Conservation (phyloP, 2,888 invertebrate genomes). For the Drosophila histrio region DNA sequence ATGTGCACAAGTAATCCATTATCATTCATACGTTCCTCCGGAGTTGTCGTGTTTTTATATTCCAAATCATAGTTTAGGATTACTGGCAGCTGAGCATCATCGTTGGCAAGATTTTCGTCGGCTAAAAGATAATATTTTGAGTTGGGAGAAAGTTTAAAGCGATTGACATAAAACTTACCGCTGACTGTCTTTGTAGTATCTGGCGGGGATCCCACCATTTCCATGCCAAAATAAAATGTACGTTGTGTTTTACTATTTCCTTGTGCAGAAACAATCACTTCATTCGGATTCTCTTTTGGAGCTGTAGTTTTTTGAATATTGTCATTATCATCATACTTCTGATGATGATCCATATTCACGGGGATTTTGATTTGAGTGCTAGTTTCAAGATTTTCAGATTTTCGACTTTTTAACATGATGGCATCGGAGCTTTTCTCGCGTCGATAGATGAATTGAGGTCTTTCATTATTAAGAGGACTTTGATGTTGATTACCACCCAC, state of each 20-base stretch:
- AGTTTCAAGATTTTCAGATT: slow-evolving; percentile 20
- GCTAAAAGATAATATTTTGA: neutral
- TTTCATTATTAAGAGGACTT: slow-evolving; percentile 1
- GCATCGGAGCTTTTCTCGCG: slow-evolving; percentile 76
- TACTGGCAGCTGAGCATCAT: slow-evolving; percentile 5
- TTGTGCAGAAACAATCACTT: slow-evolving; percentile 1
- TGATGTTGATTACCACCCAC: slow-evolving; percentile 23
- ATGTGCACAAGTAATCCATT: slow-evolving; percentile 90
- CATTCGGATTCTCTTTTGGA: slow-evolving; percentile 21
- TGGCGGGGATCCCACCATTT: slow-evolving; percentile 85
- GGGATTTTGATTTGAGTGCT: neutral
- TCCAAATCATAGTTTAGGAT: slow-evolving; percentile 86
- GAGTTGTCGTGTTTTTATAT: slow-evolving; percentile 84
- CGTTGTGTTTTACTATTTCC: slow-evolving; percentile 81
- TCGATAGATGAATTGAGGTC: slow-evolving; percentile 32
- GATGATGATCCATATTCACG: slow-evolving; percentile 4
- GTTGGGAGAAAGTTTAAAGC: no score
- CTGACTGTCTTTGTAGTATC: neutral
- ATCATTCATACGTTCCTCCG: slow-evolving; percentile 82
- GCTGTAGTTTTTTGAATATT: neutral
- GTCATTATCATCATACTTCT: neutral
- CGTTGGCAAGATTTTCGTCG: slow-evolving; percentile 21
- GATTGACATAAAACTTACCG: slow-evolving; percentile 4
- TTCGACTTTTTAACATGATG: slow-evolving; percentile 51
- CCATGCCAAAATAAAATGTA: slow-evolving; percentile 93